Evolutionary conservation across 37 sponge, comb jelly and placozoan species (phyloP).

Genomic region (Theonella swinhoei): DNA sequence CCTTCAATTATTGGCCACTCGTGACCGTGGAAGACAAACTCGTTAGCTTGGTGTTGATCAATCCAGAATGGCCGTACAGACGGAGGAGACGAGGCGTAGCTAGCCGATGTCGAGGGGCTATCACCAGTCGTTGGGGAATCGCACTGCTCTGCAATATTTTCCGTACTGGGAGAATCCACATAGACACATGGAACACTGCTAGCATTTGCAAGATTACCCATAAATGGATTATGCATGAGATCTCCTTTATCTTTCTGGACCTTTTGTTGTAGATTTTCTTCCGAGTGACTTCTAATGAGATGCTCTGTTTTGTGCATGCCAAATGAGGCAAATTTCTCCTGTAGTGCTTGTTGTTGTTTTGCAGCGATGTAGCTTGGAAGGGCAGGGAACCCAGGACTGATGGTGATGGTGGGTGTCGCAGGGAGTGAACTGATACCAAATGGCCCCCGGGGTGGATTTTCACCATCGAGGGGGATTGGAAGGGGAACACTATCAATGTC

Average conservation of each 20-base stretch:
- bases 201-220: constrained; percentile 79
- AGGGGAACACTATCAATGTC: not conserved
- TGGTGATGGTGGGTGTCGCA: constrained; percentile 7
- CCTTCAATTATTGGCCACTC: constrained; percentile 62
- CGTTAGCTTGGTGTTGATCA: constrained; percentile 44
- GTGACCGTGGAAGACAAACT: constrained; percentile 39
- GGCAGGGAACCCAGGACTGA: constrained; percentile 27
- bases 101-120: constrained; percentile 82
- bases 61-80: constrained; percentile 60
- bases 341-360: constrained; percentile 59
- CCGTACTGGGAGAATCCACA: constrained; percentile 54
- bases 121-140: constrained; percentile 44
- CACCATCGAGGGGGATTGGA: not conserved
- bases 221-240: constrained; percentile 77
- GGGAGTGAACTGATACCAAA: constrained; percentile 3
- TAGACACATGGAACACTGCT: constrained; percentile 86
- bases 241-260: constrained; percentile 62
- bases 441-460: not conserved
- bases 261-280: constrained; percentile 71
- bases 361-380: constrained; percentile 68
- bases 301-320: constrained; percentile 32
- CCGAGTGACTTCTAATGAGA: constrained; percentile 73
- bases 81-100: constrained; percentile 79
- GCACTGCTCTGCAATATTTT: not conserved
- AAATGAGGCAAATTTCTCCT: constrained; percentile 64